Percentiles rank a stretch among this genome's conserved stretches.
Evolutionary conservation across 2,888 invertebrate species (phyloP).

Genomic region (Incurvaria masculella): DNA sequence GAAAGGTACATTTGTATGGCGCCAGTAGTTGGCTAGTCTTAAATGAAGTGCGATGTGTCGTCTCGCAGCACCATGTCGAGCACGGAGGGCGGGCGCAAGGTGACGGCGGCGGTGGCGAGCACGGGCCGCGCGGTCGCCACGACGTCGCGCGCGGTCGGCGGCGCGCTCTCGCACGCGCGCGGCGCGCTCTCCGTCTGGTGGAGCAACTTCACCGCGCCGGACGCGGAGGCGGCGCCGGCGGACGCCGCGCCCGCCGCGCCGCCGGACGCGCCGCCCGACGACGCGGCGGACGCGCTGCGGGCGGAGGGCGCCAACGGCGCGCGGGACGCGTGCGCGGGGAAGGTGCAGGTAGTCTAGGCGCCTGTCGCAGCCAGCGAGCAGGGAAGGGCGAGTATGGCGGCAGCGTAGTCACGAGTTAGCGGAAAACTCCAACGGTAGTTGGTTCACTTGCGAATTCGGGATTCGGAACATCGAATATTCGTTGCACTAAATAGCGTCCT

Average conservation of each 20-base stretch:
- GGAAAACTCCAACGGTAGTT: too few species aligned
- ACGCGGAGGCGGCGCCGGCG: constrained; percentile 20
- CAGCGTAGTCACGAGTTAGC: too few species aligned
- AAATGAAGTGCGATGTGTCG: too few species aligned
- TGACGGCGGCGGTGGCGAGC: constrained; percentile 88
- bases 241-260: constrained; percentile 6
- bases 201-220: constrained; percentile 65
- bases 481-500: too few species aligned
- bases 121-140: constrained; percentile 85
- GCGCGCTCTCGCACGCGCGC: constrained; percentile 83
- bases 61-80: constrained; percentile 94
- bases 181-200: constrained; percentile 87
- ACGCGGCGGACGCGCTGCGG: background rate
- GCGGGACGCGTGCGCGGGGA: constrained; percentile 23
- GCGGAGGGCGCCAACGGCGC: constrained; percentile 21
- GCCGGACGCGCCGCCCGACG: background rate
- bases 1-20: too few species aligned
- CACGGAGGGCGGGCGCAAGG: constrained; percentile 88
- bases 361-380: too few species aligned
- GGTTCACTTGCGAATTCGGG: too few species aligned
- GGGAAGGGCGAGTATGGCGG: too few species aligned
- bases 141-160: constrained; percentile 59
- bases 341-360: constrained; percentile 15
- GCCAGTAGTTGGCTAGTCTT: too few species aligned
- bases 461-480: too few species aligned